phyloP scores from a whole-genome alignment of 2,888 invertebrate species.

The Philaethria dido region DNA sequence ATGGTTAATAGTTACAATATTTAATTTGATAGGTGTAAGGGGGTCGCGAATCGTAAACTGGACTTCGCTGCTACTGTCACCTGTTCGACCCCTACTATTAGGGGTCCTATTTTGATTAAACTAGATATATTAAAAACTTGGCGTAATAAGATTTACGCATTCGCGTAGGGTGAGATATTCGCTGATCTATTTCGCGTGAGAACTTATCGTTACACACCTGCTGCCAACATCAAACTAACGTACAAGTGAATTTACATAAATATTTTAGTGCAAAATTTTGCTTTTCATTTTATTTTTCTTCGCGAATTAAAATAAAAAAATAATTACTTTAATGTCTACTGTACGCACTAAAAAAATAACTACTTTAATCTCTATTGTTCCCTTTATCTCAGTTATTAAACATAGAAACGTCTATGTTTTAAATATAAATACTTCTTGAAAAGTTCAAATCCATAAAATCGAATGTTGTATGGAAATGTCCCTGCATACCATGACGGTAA shows the following conservation, averaged over 20 bases:
- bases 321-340: no score
- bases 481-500: neutral
- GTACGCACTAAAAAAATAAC: no score
- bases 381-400: neutral
- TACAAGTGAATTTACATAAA: neutral
- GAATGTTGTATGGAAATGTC: neutral
- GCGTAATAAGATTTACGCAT: slow-evolving; percentile 42
- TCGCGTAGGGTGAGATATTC: slow-evolving; percentile 45
- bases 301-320: no score
- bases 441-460: neutral
- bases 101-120: slow-evolving; percentile 48
- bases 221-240: neutral
- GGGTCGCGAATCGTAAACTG: slow-evolving; percentile 52
- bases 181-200: slow-evolving; percentile 47
- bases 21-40: neutral
- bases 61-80: slow-evolving; percentile 54
- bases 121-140: slow-evolving; percentile 49
- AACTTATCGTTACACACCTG: slow-evolving; percentile 40
- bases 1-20: slow-evolving; percentile 10
- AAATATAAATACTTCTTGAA: neutral
- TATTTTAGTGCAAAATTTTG: neutral
- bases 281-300: neutral
- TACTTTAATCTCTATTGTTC: no score
- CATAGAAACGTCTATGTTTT: neutral
- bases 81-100: slow-evolving; percentile 55